Base-by-base conservation (phyloP, 2,113 vertebrate species). In the Halichoeres trimaculatus region DNA sequence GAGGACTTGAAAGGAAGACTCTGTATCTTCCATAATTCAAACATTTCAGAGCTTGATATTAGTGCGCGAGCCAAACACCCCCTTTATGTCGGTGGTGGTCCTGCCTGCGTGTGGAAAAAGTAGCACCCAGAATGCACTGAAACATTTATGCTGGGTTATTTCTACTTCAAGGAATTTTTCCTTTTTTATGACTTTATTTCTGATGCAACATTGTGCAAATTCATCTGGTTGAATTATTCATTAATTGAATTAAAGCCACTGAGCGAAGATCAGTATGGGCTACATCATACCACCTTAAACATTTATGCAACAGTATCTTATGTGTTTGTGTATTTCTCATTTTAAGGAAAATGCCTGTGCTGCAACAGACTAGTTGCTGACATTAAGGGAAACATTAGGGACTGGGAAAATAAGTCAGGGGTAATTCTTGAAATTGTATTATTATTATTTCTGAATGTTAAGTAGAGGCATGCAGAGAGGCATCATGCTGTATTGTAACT, bases 11-110 rank as follows among this genome's bases (percentile, higher is more conserved):
- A 93, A 91, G 88, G 83, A 80, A 69, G 81, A 81, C 77, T 89
- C 81, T 81, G 85, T 92, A 91, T 88, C 88, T 73, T 94, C 76
- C 82, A 93, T 94, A 93, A 94, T 94, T 93, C 83, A 93, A 89
- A 92, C 88, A 88, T 90, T 92, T 92, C 86, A 90, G 88, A 72
- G 68, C 61, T 89, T 84, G 84, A 91, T 93, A 91, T 92, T 88
- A 85, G 77, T 84, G 80, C 61, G 71, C 88, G 83, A 85, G 88
- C 67, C 63, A 61, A 71, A 74, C 82, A 81, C 52, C 83, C 69
- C 59, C 75, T 52, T 74, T 58, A 62, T 82, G 83, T 79, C 84
- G 87, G 70, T 20, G 51, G 66, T 77, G 83, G 74, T 60, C 73
- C 63, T 73, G 76, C 70, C 70, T 77, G 75, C 70, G 65, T 77